Percentiles rank a stretch among this genome's conserved stretches.
phyloP scores from a whole-genome alignment of 2,888 invertebrate genomes.

The Limnephilus rhombicus region DNA sequence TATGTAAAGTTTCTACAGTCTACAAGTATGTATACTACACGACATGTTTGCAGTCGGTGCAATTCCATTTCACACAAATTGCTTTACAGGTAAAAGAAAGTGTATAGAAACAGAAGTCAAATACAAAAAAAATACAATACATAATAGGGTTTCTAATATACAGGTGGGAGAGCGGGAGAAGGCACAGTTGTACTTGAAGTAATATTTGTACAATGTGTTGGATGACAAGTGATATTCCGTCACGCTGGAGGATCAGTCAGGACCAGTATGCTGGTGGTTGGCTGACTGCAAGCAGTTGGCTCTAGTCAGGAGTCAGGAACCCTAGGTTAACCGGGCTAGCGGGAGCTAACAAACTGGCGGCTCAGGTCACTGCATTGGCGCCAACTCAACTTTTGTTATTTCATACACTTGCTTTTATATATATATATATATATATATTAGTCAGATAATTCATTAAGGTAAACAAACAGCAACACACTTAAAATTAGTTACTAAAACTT shows the following conservation, averaged over 20 bases:
- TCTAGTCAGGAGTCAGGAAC: constrained; percentile 58
- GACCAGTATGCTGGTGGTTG: constrained; percentile 60
- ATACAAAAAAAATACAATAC: constrained; percentile 39
- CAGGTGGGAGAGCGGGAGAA: constrained; percentile 39
- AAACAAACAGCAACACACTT: constrained; percentile 68
- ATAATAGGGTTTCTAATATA: constrained; percentile 2
- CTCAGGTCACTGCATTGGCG: constrained; percentile 60
- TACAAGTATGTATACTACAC: constrained; percentile 39
- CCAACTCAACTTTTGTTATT: constrained; percentile 62
- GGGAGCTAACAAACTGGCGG: constrained; percentile 56
- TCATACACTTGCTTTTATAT: constrained; percentile 53
- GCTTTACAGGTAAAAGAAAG: constrained; percentile 29
- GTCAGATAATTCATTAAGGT: constrained; percentile 44
- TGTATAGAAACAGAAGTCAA: constrained; percentile 28
- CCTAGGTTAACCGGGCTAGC: constrained; percentile 38
- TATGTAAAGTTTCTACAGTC: background rate
- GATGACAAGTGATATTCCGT: constrained; percentile 59
- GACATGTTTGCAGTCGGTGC: constrained; percentile 50
- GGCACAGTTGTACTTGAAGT: constrained; percentile 59
- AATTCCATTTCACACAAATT: constrained; percentile 28
- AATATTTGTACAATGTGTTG: constrained; percentile 60
- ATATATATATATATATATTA: constrained; percentile 27
- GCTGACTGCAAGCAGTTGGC: constrained; percentile 58
- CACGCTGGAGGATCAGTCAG: constrained; percentile 64
- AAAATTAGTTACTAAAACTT: background rate